These are phyloP conservation scores for Eretmochelys imbricata DNA, from an alignment of 2,113 vertebrate genomes.

Conservation along the genomic window DNA sequence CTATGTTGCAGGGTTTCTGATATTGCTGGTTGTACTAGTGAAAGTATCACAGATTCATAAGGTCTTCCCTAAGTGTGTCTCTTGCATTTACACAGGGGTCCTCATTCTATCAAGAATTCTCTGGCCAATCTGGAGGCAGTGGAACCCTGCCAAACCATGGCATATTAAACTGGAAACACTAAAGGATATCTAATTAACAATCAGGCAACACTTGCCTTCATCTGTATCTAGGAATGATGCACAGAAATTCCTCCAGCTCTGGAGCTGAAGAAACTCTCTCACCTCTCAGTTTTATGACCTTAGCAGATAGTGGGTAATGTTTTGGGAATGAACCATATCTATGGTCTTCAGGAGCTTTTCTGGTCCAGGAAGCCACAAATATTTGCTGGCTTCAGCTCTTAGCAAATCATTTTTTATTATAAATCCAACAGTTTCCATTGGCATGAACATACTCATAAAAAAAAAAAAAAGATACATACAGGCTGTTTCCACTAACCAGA, in stretches of 20 bases:
- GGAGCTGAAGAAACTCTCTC: background rate
- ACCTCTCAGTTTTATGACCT: background rate
- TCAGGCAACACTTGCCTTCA: background rate
- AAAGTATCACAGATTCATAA: background rate
- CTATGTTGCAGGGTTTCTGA: background rate
- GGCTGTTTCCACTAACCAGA: conserved; percentile 54
- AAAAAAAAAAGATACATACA: conserved; percentile 49
- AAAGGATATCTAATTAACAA: background rate
- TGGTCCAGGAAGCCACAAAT: conserved; percentile 19
- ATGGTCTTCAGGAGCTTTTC: background rate
- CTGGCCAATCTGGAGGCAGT: background rate
- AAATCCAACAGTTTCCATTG: conserved; percentile 25
- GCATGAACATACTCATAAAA: conserved; percentile 35
- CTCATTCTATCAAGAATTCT: background rate
- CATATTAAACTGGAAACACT: background rate
- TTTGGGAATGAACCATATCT: background rate
- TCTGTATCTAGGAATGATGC: background rate
- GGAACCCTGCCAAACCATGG: background rate
- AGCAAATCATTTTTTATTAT: conserved; percentile 10
- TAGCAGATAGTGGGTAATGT: background rate
- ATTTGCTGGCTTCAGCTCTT: conserved; percentile 2
- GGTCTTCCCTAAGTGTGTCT: background rate
- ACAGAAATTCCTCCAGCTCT: background rate
- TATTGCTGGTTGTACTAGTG: background rate
- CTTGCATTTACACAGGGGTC: background rate